Evolutionary conservation across 2,888 invertebrate species (phyloP).

Genomic region (Schrankia costaestrigalis): DNA sequence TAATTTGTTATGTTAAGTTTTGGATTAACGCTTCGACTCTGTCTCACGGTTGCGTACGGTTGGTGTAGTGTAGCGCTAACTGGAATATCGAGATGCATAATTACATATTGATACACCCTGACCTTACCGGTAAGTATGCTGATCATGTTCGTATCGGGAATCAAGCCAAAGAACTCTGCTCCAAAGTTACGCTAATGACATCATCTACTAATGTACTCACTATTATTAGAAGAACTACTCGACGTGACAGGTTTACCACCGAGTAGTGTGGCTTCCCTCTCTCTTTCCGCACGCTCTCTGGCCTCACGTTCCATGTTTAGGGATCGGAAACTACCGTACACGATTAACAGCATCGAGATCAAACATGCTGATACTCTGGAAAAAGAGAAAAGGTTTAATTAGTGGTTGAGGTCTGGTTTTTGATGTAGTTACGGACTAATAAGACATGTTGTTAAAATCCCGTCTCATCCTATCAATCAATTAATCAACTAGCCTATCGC

Average conservation of each 20-base stretch:
- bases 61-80: too few relatives aligned
- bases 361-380: slow-evolving; percentile 95
- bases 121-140: too few relatives aligned
- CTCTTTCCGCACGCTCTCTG: slow-evolving; percentile 89
- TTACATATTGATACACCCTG: too few relatives aligned
- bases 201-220: too few relatives aligned
- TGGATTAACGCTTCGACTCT: too few relatives aligned
- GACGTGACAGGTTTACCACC: slow-evolving; percentile 73
- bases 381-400: not conserved
- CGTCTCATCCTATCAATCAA: too few relatives aligned
- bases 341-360: slow-evolving; percentile 97
- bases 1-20: too few relatives aligned
- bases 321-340: slow-evolving; percentile 98
- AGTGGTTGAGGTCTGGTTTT: not conserved
- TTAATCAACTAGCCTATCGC: too few relatives aligned
- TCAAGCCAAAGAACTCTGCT: not conserved
- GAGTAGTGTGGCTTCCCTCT: slow-evolving; percentile 83
- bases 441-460: not conserved
- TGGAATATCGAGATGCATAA: too few relatives aligned
- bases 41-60: too few relatives aligned
- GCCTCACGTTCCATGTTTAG: slow-evolving; percentile 98
- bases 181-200: not conserved
- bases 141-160: not conserved
- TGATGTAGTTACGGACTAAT: not conserved
- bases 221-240: slow-evolving; percentile 56